These are phyloP conservation scores for Pipistrellus pygmaeus DNA, from an alignment of 2,797 vertebrate species.

Conservation along the genomic window DNA sequence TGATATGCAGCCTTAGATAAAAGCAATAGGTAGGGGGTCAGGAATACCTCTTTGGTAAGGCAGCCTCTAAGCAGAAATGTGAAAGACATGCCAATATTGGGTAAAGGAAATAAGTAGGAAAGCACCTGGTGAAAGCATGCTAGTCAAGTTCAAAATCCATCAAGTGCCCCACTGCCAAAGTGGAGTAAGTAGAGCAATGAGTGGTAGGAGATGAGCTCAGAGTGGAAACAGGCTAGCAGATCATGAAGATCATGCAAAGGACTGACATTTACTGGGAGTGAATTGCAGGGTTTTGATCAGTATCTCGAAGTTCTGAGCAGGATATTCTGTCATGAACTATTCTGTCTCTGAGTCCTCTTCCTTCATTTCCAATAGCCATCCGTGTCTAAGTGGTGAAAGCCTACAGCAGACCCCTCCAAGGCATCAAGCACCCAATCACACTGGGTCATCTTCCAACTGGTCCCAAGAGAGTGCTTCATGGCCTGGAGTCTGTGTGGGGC, in stretches of 20 bases:
- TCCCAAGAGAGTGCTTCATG: not conserved
- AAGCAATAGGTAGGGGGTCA: not conserved
- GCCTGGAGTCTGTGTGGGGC: not conserved
- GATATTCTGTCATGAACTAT: not conserved
- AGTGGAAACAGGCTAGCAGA: not conserved
- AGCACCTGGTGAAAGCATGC: not conserved
- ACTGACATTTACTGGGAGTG: not conserved
- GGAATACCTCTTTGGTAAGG: not conserved
- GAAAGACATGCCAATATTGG: not conserved
- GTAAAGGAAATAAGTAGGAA: not conserved
- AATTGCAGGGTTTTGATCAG: not conserved
- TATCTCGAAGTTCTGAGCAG: not conserved
- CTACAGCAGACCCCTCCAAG: not conserved
- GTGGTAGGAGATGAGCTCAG: not conserved
- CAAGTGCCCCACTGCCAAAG: too few species aligned
- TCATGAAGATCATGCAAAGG: not conserved
- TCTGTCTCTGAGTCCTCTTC: not conserved
- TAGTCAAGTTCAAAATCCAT: not conserved
- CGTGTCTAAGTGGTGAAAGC: not conserved
- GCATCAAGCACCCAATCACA: not conserved
- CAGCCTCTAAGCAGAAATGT: not conserved
- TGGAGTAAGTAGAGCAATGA: not conserved
- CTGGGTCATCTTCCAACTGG: not conserved
- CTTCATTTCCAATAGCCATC: not conserved
- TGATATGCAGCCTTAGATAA: not conserved